phyloP scores from a whole-genome alignment of 2,888 invertebrate species.

The Polyommatus icarus region DNA sequence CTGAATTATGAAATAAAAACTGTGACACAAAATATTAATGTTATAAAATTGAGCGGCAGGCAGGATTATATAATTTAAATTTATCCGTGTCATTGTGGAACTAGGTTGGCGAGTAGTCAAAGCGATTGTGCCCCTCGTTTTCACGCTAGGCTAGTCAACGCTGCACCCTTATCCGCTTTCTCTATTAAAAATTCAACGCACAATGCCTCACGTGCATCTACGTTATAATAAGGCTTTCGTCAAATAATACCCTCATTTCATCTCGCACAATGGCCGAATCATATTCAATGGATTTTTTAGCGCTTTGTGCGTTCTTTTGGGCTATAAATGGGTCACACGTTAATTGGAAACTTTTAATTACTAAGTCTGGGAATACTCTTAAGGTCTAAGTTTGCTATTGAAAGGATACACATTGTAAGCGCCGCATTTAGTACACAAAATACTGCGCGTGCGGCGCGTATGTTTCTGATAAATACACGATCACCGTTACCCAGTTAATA shows the following conservation, averaged over 20 bases:
- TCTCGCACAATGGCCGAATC: constrained; percentile 27
- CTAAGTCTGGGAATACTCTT: background rate
- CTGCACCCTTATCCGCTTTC: constrained; percentile 31
- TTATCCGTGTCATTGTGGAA: constrained; percentile 8
- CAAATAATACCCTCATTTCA: constrained; percentile 23
- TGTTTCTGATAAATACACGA: no score
- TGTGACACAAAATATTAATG: background rate
- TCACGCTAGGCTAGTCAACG: constrained; percentile 26
- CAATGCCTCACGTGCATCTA: constrained; percentile 29
- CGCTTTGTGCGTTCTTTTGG: constrained; percentile 1
- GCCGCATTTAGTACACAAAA: no score
- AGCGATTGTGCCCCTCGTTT: constrained; percentile 22
- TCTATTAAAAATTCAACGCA: constrained; percentile 30
- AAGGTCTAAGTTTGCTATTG: no score
- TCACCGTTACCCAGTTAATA: no score
- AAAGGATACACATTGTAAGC: no score
- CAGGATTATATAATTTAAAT: background rate
- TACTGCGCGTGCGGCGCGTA: no score
- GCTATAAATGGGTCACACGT: background rate
- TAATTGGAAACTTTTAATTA: background rate
- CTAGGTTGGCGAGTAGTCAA: constrained; percentile 28
- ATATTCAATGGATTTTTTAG: constrained; percentile 11
- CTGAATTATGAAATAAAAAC: no score
- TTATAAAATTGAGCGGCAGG: background rate
- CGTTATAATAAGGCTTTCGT: constrained; percentile 29